Base-by-base conservation (phyloP, 2,797 vertebrate species). In the Tragelaphus oryx region DNA sequence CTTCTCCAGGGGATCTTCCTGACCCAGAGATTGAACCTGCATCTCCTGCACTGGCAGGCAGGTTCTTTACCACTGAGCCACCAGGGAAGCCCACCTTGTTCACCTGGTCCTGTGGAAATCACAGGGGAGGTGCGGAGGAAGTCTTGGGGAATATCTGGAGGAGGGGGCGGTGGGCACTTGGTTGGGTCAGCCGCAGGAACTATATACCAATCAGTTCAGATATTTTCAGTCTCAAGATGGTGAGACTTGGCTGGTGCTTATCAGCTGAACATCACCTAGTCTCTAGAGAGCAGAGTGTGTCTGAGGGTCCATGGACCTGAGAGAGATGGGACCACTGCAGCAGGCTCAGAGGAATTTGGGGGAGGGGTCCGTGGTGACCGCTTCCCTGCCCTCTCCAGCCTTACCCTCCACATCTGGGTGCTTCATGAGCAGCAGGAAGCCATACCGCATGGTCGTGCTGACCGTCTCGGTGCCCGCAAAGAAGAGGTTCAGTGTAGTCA, bases 391-490 rank as follows among this genome's bases (percentile, higher is more conserved):
- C 74, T 6, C 2, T 17, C 33, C 20, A 12, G 33, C 9, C 88
- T 93, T 65, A 98, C 97, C 97, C 54, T 96, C 95, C 68, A 98
- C 96, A 11, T 97, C 93, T 0, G 98, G 98, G 4, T 98, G 59
- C 54, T 98, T 98, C 93, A 98, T 93, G 54, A 98, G 91, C 82
- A 98, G 24, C 62, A 98, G 91, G 79, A 98, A 97, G 44, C 97
- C 96, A 0, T 95, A 98, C 11, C 97, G 93, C 46, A 98, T 52
- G 16, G 98, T 98, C 0, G 89, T 97, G 91, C 97, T 97, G 88
- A 98, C 86, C 0, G 92, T 98, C 95, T 98, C 98, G 0, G 97
- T 97, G 55, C 98, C 97, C 0, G 89, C 97, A 46, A 96, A 86
- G 95, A 98, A 98, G 44, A 98, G 50, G 74, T 71, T 96, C 33